These are phyloP conservation scores for Drosophila rellima DNA, from an alignment of 2,888 invertebrate species.

Conservation along the genomic window DNA sequence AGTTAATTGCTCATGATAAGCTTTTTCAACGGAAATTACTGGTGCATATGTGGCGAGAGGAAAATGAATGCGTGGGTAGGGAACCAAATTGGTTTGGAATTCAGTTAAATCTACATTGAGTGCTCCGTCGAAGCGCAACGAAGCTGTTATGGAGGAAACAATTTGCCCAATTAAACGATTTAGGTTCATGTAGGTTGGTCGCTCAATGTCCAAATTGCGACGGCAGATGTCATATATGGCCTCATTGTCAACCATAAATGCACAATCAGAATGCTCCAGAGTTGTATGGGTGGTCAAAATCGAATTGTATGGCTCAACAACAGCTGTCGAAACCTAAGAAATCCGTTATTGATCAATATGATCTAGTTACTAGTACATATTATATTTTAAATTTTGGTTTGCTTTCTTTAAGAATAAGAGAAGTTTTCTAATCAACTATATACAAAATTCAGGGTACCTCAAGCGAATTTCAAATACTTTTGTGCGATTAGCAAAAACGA, in stretches of 20 bases:
- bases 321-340: slow-evolving; percentile 90
- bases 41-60: slow-evolving; percentile 96
- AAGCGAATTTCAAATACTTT: neutral
- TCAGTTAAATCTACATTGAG: slow-evolving; percentile 97
- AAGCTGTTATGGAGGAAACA: slow-evolving; percentile 97
- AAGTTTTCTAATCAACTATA: neutral
- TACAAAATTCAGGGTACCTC: neutral
- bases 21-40: slow-evolving; percentile 96
- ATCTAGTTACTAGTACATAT: neutral
- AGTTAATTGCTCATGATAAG: slow-evolving; percentile 96
- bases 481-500: neutral
- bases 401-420: neutral
- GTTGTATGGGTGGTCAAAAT: slow-evolving; percentile 97
- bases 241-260: slow-evolving; percentile 97
- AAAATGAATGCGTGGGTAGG: slow-evolving; percentile 98
- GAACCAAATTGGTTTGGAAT: slow-evolving; percentile 97
- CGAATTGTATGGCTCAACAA: slow-evolving; percentile 96
- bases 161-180: slow-evolving; percentile 95
- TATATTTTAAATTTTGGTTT: neutral
- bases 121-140: slow-evolving; percentile 96
- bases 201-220: slow-evolving; percentile 93
- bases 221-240: slow-evolving; percentile 96
- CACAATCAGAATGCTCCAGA: slow-evolving; percentile 94
- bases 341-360: neutral
- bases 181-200: slow-evolving; percentile 94